phyloP scores from a whole-genome alignment of 2,888 invertebrate species.

The Mythimna impura region DNA sequence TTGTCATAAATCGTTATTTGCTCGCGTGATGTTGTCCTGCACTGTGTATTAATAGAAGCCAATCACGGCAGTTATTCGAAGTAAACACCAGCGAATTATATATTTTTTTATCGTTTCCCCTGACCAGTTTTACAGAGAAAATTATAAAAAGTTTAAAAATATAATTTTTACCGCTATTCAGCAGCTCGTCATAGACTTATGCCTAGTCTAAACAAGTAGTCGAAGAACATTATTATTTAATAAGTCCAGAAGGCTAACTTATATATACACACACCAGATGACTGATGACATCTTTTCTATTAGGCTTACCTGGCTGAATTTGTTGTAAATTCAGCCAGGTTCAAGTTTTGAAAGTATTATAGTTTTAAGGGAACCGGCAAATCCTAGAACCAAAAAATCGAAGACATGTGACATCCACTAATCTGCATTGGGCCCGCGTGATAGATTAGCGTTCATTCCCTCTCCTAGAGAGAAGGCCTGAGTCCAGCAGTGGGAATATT shows the following conservation, averaged over 20 bases:
- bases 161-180: conserved; percentile 26
- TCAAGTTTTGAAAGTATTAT: no score
- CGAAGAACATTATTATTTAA: not conserved
- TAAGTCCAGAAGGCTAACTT: conserved; percentile 16
- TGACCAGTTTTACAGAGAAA: conserved; percentile 27
- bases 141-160: conserved; percentile 35
- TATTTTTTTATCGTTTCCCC: conserved; percentile 17
- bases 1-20: not conserved
- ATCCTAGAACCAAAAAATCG: no score
- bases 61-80: not conserved
- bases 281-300: no score
- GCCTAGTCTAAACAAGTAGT: not conserved
- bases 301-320: no score
- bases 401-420: no score
- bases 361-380: no score
- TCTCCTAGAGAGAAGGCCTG: no score
- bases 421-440: no score
- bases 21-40: not conserved
- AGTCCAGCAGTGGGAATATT: no score
- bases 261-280: no score
- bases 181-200: conserved; percentile 18
- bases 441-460: no score
- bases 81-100: conserved; percentile 9
- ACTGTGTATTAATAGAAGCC: conserved; percentile 4
- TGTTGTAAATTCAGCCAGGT: no score